Conservation (phyloP, 2,113 vertebrate species). For the Gambusia affinis region DNA sequence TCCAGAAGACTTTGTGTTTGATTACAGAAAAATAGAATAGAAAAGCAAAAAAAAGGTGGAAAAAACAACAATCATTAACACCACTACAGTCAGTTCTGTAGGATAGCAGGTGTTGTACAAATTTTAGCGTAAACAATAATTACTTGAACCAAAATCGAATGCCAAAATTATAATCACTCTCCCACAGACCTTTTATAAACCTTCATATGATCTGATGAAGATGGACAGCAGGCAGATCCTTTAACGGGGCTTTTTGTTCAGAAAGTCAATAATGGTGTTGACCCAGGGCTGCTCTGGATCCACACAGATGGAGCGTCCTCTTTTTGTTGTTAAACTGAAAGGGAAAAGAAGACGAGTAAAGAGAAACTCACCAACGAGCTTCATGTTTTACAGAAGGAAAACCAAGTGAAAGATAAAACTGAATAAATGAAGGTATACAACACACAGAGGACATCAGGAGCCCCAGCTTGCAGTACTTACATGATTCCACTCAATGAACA, state of each 20-base stretch:
- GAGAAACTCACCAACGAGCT: neutral
- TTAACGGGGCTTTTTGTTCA: neutral
- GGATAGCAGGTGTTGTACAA: neutral
- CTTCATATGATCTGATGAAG: neutral
- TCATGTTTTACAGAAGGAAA: no score
- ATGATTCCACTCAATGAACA: slow-evolving; percentile 43
- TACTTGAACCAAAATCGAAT: neutral
- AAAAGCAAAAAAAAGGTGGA: neutral
- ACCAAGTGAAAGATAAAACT: no score
- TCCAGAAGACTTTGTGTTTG: neutral
- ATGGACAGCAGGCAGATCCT: neutral
- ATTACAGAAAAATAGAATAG: neutral
- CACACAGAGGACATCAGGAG: no score
- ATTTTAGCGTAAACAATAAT: neutral
- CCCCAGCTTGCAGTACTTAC: slow-evolving; percentile 39
- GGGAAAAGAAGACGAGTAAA: neutral
- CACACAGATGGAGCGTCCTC: slow-evolving; percentile 21
- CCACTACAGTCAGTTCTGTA: neutral
- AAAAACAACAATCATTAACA: neutral
- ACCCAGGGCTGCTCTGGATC: slow-evolving; percentile 38
- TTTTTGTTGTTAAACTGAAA: slow-evolving; percentile 25
- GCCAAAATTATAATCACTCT: neutral
- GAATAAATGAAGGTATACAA: no score
- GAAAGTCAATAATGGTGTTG: neutral
- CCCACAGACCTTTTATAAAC: no score